Percentiles rank a stretch among this genome's conserved stretches.
These are phyloP conservation scores for Lasioglossum morio DNA, from an alignment of 2,888 invertebrate species.

Conservation along the genomic window DNA sequence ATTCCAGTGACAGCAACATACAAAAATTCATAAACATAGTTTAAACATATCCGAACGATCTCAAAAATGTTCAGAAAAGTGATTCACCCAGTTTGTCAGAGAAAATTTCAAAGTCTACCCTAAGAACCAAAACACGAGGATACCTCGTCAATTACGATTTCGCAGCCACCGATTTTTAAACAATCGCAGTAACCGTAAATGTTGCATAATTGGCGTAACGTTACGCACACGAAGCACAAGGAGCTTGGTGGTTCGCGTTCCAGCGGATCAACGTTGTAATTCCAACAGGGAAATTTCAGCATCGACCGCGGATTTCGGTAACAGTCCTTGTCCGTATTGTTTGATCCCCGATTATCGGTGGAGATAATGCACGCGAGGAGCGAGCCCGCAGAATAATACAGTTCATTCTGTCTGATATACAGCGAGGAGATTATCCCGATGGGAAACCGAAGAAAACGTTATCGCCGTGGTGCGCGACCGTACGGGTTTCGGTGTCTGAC, in stretches of 20 bases:
- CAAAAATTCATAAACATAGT: neutral
- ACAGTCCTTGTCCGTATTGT: constrained; percentile 9
- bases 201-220: neutral
- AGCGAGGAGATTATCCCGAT: constrained; percentile 34
- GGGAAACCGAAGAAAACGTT: constrained; percentile 51
- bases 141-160: neutral
- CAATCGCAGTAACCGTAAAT: neutral
- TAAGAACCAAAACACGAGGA: neutral
- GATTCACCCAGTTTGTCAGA: neutral
- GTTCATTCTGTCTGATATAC: constrained; percentile 45
- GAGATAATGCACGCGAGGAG: constrained; percentile 21
- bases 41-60: neutral
- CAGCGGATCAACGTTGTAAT: neutral
- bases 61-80: neutral
- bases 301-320: neutral
- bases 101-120: neutral
- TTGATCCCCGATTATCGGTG: constrained; percentile 27
- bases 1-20: neutral
- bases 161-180: neutral
- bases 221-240: neutral
- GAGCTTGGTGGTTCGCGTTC: neutral
- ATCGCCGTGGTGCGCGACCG: constrained; percentile 6
- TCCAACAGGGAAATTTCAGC: neutral
- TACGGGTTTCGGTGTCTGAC: constrained; percentile 26
- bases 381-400: constrained; percentile 34